phyloP scores from a whole-genome alignment of 2,113 vertebrate genomes.

The Jaculus jaculus region DNA sequence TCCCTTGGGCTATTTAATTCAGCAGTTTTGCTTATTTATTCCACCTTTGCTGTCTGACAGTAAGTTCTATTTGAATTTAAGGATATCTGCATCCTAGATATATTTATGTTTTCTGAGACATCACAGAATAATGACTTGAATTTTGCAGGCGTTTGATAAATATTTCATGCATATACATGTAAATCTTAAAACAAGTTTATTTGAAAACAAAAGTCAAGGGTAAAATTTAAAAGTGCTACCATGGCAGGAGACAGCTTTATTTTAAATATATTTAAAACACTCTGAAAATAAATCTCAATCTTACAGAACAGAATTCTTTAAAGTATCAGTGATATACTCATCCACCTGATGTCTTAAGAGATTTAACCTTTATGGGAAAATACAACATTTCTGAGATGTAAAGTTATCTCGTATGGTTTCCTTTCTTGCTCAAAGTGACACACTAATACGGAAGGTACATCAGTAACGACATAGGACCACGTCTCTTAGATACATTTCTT shows the following conservation, averaged over 20 bases:
- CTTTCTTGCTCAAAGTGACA: background rate
- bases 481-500: background rate
- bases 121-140: background rate
- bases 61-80: slow-evolving; percentile 1
- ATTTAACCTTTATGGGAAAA: background rate
- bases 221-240: background rate
- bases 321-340: background rate
- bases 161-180: background rate
- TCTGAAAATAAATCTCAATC: background rate
- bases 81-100: background rate
- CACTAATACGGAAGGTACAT: background rate
- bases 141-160: slow-evolving; percentile 36
- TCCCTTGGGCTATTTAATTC: background rate
- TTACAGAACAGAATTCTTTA: background rate
- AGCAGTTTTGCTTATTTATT: slow-evolving; percentile 27
- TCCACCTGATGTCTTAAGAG: background rate
- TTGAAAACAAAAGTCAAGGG: background rate
- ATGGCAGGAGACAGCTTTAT: slow-evolving; percentile 22
- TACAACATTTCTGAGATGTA: background rate
- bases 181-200: slow-evolving; percentile 23
- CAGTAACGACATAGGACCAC: background rate
- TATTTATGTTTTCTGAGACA: background rate
- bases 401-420: background rate
- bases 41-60: background rate
- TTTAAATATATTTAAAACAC: slow-evolving; percentile 15